Evolutionary conservation across 1,140 invertebrate genomes (phyloP), one percentile per base, ranked within the genome.

Genomic region (Bombus pyrosoma): DNA sequence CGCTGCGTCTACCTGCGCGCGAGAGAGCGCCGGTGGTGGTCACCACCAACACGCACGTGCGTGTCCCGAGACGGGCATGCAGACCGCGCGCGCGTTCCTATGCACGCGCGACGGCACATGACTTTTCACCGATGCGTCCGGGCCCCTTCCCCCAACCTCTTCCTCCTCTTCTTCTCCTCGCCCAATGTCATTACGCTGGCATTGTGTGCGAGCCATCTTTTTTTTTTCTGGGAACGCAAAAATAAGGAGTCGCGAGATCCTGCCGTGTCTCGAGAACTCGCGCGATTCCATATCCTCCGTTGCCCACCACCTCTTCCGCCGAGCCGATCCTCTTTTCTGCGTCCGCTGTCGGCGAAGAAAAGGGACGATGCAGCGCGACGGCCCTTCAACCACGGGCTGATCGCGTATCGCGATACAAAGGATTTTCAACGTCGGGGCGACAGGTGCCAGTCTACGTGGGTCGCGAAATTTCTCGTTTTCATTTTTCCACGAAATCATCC

Each of bases 151-250:
- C 8, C 59, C 18, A 6, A 2, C 13, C 34, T 15, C 13, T n/a
- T 39, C 74, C 25, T 13, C 10, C 3, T 15, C 25, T 1, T 39
- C 34, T n/a, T 3, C 15, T 32, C 28, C 25, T n/a, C 39, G 28
- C 0, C 10, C 59, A 62, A 62, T 28, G 25, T n/a, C 28, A 28
- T 28, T 13, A 12, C 59, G 59, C 18, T 28, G 18, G 18, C 15
- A 13, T 32, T 3, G 47, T 41, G 37, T 32, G 83, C 72, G 57
- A 64, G 62, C 66, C 39, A 59, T 75, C 68, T 66, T 69, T 87
- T 34, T 69, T 87, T 34, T 83, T 69, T 84, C 85, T 85, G 83
- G 39, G 59, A 74, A 82, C 82, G 81, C 85, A 89, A 93, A 93
- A 93, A 93, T 93, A 92, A 75, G 13, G 72, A 75, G 32, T 34